phyloP scores from a whole-genome alignment of 2,888 invertebrate genomes.

The Agriotes lineatus region DNA sequence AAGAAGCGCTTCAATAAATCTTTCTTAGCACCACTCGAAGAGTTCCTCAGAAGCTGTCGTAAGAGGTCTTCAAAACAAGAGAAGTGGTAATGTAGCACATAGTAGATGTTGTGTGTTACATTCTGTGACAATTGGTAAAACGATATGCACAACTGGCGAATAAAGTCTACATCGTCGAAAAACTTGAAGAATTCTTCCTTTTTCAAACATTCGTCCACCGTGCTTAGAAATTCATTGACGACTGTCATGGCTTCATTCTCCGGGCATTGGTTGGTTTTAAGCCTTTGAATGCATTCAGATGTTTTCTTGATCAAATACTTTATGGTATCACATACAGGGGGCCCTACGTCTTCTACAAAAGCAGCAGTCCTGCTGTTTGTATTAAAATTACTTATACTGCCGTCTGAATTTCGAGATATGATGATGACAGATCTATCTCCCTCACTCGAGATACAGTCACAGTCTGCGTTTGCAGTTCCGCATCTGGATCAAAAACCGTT shows the following conservation, averaged over 20 bases:
- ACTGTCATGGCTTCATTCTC: background rate
- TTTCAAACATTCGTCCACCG: background rate
- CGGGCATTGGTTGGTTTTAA: background rate
- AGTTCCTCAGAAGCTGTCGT: background rate
- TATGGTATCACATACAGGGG: too few relatives aligned
- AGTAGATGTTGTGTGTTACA: conserved; percentile 3
- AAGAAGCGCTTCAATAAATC: background rate
- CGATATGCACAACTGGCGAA: background rate
- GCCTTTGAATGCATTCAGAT: background rate
- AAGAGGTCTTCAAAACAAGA: conserved; percentile 13
- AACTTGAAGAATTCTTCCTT: background rate
- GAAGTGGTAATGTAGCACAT: conserved; percentile 11
- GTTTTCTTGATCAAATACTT: background rate
- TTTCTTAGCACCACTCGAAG: background rate
- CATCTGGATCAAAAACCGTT: too few relatives aligned
- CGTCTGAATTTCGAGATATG: background rate
- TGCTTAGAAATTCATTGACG: background rate
- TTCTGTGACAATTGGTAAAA: background rate
- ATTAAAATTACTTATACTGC: background rate
- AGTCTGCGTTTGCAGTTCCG: too few relatives aligned
- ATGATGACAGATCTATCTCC: background rate
- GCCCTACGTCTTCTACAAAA: too few relatives aligned
- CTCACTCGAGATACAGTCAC: too few relatives aligned
- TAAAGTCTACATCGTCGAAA: conserved; percentile 3
- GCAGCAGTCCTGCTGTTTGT: background rate